Conservation (phyloP, 2,888 invertebrate genomes). For the Horisme vitalbata region DNA sequence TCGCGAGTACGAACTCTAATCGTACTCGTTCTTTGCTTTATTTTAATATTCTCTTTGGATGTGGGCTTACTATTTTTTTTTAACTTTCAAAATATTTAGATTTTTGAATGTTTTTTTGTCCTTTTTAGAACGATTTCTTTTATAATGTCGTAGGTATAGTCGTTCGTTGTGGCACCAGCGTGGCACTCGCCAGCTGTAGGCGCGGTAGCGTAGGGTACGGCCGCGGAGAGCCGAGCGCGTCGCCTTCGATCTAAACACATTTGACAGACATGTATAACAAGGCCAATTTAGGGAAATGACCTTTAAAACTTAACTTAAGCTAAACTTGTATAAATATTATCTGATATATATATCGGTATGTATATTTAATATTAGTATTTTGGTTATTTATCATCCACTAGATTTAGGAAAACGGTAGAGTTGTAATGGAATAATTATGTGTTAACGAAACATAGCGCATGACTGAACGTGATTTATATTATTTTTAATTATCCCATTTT, state of each 20-base stretch:
- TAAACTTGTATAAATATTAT: constrained; percentile 80
- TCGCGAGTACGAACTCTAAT: constrained; percentile 43
- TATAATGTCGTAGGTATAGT: constrained; percentile 55
- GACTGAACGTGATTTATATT: constrained; percentile 79
- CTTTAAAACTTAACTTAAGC: constrained; percentile 83
- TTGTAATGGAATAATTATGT: constrained; percentile 80
- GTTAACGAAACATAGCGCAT: constrained; percentile 77
- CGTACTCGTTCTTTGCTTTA: constrained; percentile 59
- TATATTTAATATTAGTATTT: constrained; percentile 83
- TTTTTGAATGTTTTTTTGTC: constrained; percentile 52
- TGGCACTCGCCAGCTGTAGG: constrained; percentile 23
- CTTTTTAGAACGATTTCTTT: constrained; percentile 72
- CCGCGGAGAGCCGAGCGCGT: constrained; percentile 28
- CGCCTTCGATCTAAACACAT: constrained; percentile 53
- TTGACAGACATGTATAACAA: constrained; percentile 78
- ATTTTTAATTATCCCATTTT: constrained; percentile 72
- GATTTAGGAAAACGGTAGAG: constrained; percentile 80
- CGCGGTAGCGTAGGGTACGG: constrained; percentile 31
- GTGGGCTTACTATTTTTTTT: constrained; percentile 66
- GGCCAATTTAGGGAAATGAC: constrained; percentile 79
- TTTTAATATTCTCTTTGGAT: constrained; percentile 76
- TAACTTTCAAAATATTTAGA: constrained; percentile 39
- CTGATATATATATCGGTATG: constrained; percentile 82
- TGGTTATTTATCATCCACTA: constrained; percentile 82
- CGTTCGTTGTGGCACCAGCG: constrained; percentile 31